These are phyloP conservation scores for Coleophora flavipennella DNA, from an alignment of 2,888 invertebrate genomes.

Conservation along the genomic window DNA sequence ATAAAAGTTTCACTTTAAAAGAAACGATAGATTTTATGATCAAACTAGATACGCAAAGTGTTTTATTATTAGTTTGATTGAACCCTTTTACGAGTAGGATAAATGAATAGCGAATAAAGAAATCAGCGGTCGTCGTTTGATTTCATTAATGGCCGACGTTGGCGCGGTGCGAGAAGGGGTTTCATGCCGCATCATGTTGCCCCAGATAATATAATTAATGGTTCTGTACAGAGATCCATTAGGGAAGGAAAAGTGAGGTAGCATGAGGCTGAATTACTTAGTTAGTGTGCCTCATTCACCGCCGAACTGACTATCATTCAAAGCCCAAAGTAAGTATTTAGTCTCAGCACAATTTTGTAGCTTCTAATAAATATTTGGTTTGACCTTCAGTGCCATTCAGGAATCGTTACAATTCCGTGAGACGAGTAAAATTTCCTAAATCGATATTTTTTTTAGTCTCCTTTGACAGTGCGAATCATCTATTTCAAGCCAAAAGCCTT, in stretches of 20 bases:
- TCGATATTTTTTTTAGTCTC: too few species aligned
- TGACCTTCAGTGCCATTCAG: too few species aligned
- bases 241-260: slow-evolving; percentile 24
- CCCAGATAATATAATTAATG: slow-evolving; percentile 54
- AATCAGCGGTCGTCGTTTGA: slow-evolving; percentile 38
- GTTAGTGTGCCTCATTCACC: slow-evolving; percentile 3
- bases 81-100: slow-evolving; percentile 6
- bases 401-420: too few species aligned
- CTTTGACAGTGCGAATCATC: too few species aligned
- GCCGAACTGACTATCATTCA: not conserved
- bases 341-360: too few species aligned
- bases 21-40: too few species aligned
- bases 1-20: too few species aligned
- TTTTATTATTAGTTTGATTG: not conserved
- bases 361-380: too few species aligned
- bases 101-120: slow-evolving; percentile 19
- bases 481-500: too few species aligned
- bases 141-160: slow-evolving; percentile 41
- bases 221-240: slow-evolving; percentile 43
- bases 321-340: too few species aligned
- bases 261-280: slow-evolving; percentile 10
- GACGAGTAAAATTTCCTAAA: too few species aligned
- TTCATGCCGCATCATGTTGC: slow-evolving; percentile 42
- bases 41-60: too few species aligned
- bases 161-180: slow-evolving; percentile 35